A percentile compares a stretch with the other conserved stretches of the same genome.
These are phyloP conservation scores for Calcarius lapponicus DNA, from an alignment of 2,797 vertebrate species.

Conservation along the genomic window DNA sequence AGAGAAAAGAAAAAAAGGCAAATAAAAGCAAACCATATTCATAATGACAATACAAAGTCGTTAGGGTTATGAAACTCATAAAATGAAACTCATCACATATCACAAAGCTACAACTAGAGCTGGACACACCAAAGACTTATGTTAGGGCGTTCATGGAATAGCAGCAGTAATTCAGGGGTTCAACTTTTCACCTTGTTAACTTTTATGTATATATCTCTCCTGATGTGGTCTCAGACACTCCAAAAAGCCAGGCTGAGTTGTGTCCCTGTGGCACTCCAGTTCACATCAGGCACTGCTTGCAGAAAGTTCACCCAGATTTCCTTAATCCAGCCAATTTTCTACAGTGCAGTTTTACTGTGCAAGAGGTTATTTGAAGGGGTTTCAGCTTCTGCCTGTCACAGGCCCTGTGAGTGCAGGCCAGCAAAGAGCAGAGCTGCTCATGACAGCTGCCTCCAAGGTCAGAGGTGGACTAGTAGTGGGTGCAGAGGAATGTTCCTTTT, in stretches of 20 bases:
- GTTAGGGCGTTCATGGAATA: not conserved
- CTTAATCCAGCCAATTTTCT: slow-evolving; percentile 21
- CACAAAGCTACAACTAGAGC: not conserved
- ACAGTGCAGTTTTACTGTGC: not conserved
- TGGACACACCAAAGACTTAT: not conserved
- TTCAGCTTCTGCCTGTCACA: slow-evolving; percentile 23
- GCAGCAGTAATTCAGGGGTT: slow-evolving; percentile 43
- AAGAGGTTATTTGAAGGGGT: slow-evolving; percentile 14
- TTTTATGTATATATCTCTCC: not conserved
- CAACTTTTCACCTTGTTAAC: slow-evolving; percentile 40
- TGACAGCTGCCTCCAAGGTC: slow-evolving; percentile 60
- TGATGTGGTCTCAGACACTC: not conserved
- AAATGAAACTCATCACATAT: not conserved
- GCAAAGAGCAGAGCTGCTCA: slow-evolving; percentile 32
- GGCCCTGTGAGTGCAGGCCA: not conserved
- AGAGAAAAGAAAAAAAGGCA: not conserved
- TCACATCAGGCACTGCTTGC: not conserved
- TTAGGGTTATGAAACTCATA: not conserved
- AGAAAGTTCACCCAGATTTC: not conserved
- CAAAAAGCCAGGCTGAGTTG: not conserved
- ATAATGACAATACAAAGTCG: not conserved
- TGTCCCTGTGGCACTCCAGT: not conserved
- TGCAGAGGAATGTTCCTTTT: slow-evolving; percentile 61
- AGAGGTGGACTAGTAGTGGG: slow-evolving; percentile 61
- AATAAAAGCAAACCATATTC: not conserved